Conservation (phyloP, 2,888 invertebrate species). For the Tenthredo livida region DNA sequence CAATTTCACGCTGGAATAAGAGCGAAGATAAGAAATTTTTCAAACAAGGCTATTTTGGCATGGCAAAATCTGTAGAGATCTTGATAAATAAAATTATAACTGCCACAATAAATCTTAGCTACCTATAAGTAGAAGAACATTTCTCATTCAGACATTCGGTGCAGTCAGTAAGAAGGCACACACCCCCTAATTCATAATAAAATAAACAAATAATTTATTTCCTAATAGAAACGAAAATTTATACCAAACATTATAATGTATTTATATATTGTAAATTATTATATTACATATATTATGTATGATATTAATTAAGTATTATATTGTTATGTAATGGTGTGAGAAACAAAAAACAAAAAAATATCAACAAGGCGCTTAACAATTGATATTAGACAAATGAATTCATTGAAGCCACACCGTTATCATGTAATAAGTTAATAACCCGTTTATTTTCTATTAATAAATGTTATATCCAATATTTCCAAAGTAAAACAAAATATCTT, state of each 20-base stretch:
- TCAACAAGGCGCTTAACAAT: neutral
- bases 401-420: neutral
- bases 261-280: constrained; percentile 65
- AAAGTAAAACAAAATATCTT: neutral
- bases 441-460: neutral
- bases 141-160: neutral
- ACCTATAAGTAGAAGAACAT: neutral
- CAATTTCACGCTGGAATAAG: neutral
- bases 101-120: neutral
- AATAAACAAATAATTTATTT: neutral
- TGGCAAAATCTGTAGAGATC: neutral
- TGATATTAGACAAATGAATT: constrained; percentile 22
- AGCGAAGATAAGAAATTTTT: neutral
- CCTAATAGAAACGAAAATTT: constrained; percentile 11
- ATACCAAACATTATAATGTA: constrained; percentile 52
- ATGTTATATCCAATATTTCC: neutral
- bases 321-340: constrained; percentile 6
- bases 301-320: constrained; percentile 56
- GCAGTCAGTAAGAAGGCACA: neutral
- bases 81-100: neutral
- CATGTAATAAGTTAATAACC: neutral
- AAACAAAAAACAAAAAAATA: neutral
- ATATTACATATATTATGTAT: constrained; percentile 58
- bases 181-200: neutral
- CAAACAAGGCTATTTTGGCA: neutral